A percentile compares a stretch with the other conserved stretches of the same genome.
These are phyloP conservation scores for Anastrepha ludens DNA, from an alignment of 1,140 invertebrate genomes.

Conservation along the genomic window DNA sequence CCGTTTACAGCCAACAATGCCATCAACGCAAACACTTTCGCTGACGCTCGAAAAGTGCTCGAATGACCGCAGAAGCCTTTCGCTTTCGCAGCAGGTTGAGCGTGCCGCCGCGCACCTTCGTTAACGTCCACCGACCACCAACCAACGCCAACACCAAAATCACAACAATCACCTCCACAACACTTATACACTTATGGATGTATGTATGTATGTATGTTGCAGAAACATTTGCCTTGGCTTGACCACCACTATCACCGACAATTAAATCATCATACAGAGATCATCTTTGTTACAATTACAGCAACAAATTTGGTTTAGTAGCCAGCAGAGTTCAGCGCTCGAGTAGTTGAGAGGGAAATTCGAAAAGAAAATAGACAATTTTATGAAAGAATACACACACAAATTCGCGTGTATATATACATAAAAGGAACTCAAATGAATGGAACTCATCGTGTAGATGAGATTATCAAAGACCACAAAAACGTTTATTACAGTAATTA, in stretches of 20 bases:
- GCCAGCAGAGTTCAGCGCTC: background rate
- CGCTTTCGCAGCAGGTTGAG: slow-evolving; percentile 38
- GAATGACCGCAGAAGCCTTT: slow-evolving; percentile 45
- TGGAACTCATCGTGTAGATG: background rate
- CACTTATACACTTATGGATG: background rate
- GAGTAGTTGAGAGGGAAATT: background rate
- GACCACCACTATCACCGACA: background rate
- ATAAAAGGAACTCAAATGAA: background rate
- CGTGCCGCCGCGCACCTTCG: slow-evolving; percentile 8
- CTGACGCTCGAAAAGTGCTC: slow-evolving; percentile 33
- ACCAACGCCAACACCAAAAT: background rate
- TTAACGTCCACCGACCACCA: background rate
- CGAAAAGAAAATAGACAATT: background rate
- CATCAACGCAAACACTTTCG: slow-evolving; percentile 35
- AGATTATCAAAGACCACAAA: background rate
- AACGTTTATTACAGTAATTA: slow-evolving; percentile 18
- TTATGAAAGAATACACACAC: background rate
- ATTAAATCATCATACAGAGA: slow-evolving; percentile 17
- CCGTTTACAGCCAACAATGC: background rate
- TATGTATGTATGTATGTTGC: background rate
- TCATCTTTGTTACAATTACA: slow-evolving; percentile 24
- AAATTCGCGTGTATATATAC: too few relatives aligned
- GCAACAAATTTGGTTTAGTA: background rate
- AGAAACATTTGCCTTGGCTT: background rate
- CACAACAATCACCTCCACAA: background rate